Evolutionary conservation across 2,888 invertebrate species (phyloP).

Genomic region (Ornithoptera alexandrae): DNA sequence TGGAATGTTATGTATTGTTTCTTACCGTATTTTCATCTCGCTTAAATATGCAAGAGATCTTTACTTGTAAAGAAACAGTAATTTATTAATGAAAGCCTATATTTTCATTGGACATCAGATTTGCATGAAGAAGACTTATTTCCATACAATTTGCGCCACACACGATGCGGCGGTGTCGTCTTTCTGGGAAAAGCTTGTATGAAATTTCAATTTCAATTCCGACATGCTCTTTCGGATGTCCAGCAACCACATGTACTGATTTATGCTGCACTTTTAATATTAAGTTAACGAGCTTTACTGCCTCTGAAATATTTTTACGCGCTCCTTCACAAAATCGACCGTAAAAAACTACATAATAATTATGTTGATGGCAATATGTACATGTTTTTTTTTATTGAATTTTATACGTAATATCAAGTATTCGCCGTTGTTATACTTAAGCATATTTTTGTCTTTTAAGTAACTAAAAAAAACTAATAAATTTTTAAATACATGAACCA

Average conservation of each 20-base stretch:
- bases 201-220: constrained; percentile 37
- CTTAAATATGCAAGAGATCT: neutral
- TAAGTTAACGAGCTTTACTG: constrained; percentile 35
- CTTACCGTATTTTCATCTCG: too few relatives aligned
- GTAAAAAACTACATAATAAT: neutral
- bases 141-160: constrained; percentile 73
- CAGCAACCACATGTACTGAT: constrained; percentile 32
- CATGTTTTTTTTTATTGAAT: neutral
- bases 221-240: constrained; percentile 33
- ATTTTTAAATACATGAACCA: too few relatives aligned
- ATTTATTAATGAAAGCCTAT: constrained; percentile 28
- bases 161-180: constrained; percentile 53
- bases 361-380: neutral
- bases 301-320: constrained; percentile 2
- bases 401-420: neutral
- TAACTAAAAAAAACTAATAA: too few relatives aligned
- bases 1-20: too few relatives aligned
- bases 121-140: constrained; percentile 56
- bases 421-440: neutral
- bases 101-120: constrained; percentile 40
- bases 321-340: neutral
- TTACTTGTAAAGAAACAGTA: constrained; percentile 19
- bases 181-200: constrained; percentile 46
- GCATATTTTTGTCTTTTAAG: neutral
- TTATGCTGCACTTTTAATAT: constrained; percentile 32